Evolutionary conservation across 1,140 invertebrate genomes (phyloP).

Genomic region (Andricus grossulariae): DNA sequence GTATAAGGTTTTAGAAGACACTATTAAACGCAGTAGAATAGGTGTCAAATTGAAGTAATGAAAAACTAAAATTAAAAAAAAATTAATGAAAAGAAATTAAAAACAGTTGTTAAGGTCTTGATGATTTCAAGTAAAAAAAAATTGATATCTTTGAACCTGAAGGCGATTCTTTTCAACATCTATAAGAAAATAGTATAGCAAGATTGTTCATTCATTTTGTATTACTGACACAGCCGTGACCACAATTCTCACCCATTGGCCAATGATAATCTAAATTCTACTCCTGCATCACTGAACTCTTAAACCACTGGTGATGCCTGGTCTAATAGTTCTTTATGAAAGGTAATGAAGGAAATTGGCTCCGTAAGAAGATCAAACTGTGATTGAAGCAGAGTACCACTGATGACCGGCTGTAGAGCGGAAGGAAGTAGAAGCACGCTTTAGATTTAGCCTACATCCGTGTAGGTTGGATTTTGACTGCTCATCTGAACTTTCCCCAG

Average conservation of each 20-base stretch:
- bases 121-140: no score
- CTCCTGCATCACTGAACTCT: not conserved
- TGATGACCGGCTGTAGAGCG: slow-evolving; percentile 31
- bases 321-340: not conserved
- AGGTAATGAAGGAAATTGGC: not conserved
- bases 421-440: slow-evolving; percentile 31
- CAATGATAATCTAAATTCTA: not conserved
- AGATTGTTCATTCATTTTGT: not conserved
- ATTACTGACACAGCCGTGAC: not conserved
- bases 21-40: no score
- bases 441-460: slow-evolving; percentile 62
- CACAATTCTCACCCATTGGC: not conserved
- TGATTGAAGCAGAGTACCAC: no score
- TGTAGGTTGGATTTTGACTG: slow-evolving; percentile 60
- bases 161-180: no score
- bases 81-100: no score
- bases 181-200: no score
- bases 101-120: no score
- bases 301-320: not conserved
- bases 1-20: no score
- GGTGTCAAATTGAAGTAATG: no score
- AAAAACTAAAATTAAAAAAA: no score
- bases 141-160: no score
- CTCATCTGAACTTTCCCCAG: slow-evolving; percentile 59
- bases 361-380: not conserved